Conservation (phyloP, 2,888 invertebrate species). For the Conus canariensis region DNA sequence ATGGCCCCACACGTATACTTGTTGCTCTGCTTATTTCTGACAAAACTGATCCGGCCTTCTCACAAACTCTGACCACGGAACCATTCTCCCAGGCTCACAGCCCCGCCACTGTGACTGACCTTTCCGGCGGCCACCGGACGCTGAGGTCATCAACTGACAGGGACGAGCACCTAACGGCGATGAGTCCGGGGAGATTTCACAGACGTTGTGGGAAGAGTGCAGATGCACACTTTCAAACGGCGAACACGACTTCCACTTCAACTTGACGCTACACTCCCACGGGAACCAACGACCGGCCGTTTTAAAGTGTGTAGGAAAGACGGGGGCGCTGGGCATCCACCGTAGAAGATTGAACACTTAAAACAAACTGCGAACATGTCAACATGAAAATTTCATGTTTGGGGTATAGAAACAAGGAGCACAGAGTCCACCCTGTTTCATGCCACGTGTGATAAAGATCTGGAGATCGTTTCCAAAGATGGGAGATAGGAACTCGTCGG, state of each 20-base stretch:
- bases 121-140: not conserved
- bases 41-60: too few species aligned
- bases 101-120: not conserved
- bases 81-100: not conserved
- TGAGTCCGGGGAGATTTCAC: not conserved
- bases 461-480: not conserved
- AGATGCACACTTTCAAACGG: not conserved
- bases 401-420: not conserved
- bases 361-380: not conserved
- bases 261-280: not conserved
- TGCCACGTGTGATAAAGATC: not conserved
- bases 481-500: not conserved
- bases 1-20: not conserved
- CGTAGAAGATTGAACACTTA: not conserved
- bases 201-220: not conserved
- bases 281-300: not conserved
- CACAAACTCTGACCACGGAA: too few species aligned
- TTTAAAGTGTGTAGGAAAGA: not conserved
- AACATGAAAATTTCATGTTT: not conserved
- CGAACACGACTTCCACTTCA: not conserved
- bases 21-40: not conserved
- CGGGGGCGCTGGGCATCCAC: not conserved
- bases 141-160: not conserved
- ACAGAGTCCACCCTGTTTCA: not conserved
- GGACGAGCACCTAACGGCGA: not conserved